Percentiles rank a stretch among this genome's conserved stretches.
These are phyloP conservation scores for Chorisops tibialis DNA, from an alignment of 2,888 invertebrate species.

Conservation along the genomic window DNA sequence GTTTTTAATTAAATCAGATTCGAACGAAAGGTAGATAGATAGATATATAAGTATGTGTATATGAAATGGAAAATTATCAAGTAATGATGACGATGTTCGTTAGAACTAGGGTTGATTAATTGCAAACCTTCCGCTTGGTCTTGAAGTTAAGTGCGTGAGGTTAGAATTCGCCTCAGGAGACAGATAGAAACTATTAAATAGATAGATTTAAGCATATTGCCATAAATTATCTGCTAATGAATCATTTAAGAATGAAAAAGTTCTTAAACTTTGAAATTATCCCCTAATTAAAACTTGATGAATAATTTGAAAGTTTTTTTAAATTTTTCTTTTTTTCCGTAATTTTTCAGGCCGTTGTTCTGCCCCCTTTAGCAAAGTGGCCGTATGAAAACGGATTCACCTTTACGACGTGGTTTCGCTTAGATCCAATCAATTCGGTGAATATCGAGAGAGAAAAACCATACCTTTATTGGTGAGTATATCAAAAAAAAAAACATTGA, in stretches of 20 bases:
- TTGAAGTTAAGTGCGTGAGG: no score
- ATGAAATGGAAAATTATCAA: background rate
- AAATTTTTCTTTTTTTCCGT: slow-evolving; percentile 6
- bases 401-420: slow-evolving; percentile 98
- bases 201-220: no score
- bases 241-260: background rate
- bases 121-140: background rate
- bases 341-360: slow-evolving; percentile 77
- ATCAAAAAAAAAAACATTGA: background rate
- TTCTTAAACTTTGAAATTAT: background rate
- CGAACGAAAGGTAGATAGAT: no score
- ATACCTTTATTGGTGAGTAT: slow-evolving; percentile 89
- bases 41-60: no score
- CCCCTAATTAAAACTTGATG: background rate
- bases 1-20: slow-evolving; percentile 22
- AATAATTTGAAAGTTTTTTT: background rate
- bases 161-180: no score
- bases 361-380: slow-evolving; percentile 97
- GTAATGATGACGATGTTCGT: background rate
- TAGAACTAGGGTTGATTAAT: no score
- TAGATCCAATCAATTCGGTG: slow-evolving; percentile 97
- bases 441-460: slow-evolving; percentile 99
- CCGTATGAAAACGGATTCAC: slow-evolving; percentile 99
- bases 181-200: no score
- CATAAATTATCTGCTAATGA: slow-evolving; percentile 4